Conservation (phyloP, 2,888 invertebrate genomes). For the Tetranychus truncatus region DNA sequence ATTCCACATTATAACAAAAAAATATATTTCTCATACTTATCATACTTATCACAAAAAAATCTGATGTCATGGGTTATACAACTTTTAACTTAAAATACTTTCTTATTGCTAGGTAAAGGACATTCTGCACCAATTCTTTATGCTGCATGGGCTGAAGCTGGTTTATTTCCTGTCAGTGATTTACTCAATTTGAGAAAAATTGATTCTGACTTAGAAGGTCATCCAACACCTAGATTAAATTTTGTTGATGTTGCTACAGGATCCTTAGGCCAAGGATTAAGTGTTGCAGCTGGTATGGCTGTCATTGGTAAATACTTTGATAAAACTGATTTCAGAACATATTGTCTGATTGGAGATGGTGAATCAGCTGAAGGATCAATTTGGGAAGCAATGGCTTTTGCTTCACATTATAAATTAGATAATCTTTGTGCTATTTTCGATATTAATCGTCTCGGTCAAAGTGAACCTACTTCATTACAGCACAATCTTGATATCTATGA, state of each 20-base stretch:
- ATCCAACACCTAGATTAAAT: constrained; percentile 88
- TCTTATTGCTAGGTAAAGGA: constrained; percentile 39
- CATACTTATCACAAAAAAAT: too few species aligned
- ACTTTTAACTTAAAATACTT: neutral
- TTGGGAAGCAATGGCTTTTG: constrained; percentile 92
- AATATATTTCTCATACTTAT: too few species aligned
- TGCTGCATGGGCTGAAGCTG: constrained; percentile 96
- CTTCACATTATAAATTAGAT: constrained; percentile 80
- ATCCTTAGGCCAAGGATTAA: constrained; percentile 87
- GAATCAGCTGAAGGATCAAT: constrained; percentile 95
- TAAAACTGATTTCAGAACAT: constrained; percentile 66
- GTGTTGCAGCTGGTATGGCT: constrained; percentile 86
- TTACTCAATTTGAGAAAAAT: constrained; percentile 71
- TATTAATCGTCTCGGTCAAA: constrained; percentile 90
- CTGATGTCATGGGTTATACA: too few species aligned
- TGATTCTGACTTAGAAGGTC: constrained; percentile 91
- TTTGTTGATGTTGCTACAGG: constrained; percentile 98
- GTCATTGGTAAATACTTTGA: constrained; percentile 78
- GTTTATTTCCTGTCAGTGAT: constrained; percentile 64
- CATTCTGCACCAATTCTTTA: constrained; percentile 92
- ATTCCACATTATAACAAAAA: too few species aligned
- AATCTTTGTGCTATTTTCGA: constrained; percentile 93
- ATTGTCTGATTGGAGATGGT: constrained; percentile 89
- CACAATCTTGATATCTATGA: constrained; percentile 77
- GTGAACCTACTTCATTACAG: constrained; percentile 77